Evolutionary conservation across 1,140 invertebrate genomes (phyloP), one percentile per base, ranked within the genome.

Genomic region (Acromyrmex charruanus): DNA sequence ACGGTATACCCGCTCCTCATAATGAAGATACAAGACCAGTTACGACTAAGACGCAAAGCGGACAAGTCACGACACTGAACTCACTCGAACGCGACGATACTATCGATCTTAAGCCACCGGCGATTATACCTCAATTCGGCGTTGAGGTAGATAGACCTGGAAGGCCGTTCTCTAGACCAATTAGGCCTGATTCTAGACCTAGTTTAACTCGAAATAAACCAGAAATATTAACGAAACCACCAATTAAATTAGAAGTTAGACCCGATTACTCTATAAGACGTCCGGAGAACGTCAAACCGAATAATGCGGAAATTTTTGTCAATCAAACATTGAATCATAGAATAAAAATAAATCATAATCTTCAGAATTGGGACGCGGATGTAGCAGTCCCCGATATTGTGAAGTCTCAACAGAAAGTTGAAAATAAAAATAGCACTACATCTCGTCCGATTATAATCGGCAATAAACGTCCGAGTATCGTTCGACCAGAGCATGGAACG

Each of bases 31-130:
- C 88, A 39, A 65, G 68, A 25, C 10, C 53, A 10, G 28, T 59
- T 16, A 81, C 68, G 4, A 65, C 66, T 5, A 85, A 86, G 9
- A 80, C 77, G 9, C 75, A 75, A 28, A 65, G 44, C 0, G 77
- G 31, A 6, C 81, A 88, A 28, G 61, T 63, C 0, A 77, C 88
- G 2, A 87, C 88, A 0, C 0, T 12, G 5, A 66, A 61, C 18
- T 63, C 75, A 44, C 69, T 85, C n/a, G 75, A 90, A 51, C 90
- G 81, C 0, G 90, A 93, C 21, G 93, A 94, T 14, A 92, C 91
- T 6, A 89, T 91, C 10, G 92, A 95, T 79, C 68, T 93, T 0
- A 95, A 94, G 44, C 91, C 93, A 28, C 93, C 94, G 0, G 92
- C 91, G 0, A 92, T 92, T 14, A 90, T 81, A 79, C 71, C 93